Conservation (phyloP, 2,888 invertebrate species). For the Pasiphila rectangulata region DNA sequence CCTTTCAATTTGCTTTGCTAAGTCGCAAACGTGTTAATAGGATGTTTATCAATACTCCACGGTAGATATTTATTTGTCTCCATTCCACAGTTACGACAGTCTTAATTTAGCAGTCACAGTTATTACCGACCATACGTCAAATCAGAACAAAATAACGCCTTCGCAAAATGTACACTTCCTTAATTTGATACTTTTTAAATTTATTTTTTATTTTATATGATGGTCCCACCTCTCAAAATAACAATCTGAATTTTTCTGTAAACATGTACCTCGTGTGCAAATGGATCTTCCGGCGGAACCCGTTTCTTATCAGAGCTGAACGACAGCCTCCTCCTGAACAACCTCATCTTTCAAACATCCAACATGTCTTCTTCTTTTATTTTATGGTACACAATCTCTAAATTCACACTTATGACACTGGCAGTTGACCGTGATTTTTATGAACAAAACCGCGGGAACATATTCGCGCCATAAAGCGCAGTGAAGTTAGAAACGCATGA, state of each 20-base stretch:
- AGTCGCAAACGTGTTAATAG: constrained; percentile 43
- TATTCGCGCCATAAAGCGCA: constrained; percentile 47
- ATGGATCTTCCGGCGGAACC: constrained; percentile 70
- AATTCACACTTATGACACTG: constrained; percentile 41
- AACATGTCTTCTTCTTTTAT: constrained; percentile 28
- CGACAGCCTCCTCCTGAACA: constrained; percentile 77
- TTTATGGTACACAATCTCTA: constrained; percentile 44
- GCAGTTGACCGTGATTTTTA: constrained; percentile 49
- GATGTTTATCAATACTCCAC: constrained; percentile 50
- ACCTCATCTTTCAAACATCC: constrained; percentile 61
- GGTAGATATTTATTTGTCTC: constrained; percentile 6
- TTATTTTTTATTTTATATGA: neutral
- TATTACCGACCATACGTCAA: neutral
- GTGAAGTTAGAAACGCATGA: constrained; percentile 43
- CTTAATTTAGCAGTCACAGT: neutral
- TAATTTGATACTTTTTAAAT: neutral
- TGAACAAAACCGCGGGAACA: constrained; percentile 49
- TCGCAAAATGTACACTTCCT: too few species aligned
- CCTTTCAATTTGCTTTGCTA: constrained; percentile 73
- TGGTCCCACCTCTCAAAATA: constrained; percentile 23
- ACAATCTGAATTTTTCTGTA: neutral
- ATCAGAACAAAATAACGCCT: too few species aligned
- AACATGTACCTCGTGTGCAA: constrained; percentile 75
- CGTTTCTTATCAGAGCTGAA: constrained; percentile 76
- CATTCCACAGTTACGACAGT: neutral